phyloP scores from a whole-genome alignment of 2,113 vertebrate species.

The Corythoichthys haematopterus region DNA sequence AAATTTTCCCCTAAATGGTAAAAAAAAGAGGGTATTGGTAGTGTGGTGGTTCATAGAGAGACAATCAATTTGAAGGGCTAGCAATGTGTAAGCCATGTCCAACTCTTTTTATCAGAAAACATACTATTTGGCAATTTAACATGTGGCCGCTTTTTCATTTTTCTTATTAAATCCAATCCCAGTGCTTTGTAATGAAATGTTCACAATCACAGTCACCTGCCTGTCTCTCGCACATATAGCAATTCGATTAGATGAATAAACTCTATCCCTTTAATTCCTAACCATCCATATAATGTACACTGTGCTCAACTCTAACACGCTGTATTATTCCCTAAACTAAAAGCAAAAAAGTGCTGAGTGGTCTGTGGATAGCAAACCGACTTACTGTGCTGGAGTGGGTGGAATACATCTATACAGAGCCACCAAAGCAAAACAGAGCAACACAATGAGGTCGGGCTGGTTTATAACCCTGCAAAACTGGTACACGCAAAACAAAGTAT shows the following conservation, averaged over 20 bases:
- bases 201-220: not conserved
- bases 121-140: not conserved
- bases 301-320: conserved; percentile 19
- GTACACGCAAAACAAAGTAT: not conserved
- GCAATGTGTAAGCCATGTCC: not conserved
- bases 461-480: not conserved
- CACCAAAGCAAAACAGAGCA: conserved; percentile 2
- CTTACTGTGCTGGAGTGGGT: conserved; percentile 6
- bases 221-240: not conserved
- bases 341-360: conserved; percentile 26
- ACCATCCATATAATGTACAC: conserved; percentile 10
- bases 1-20: no score
- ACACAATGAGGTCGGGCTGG: not conserved
- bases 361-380: conserved; percentile 9
- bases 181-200: not conserved
- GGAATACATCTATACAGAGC: not conserved
- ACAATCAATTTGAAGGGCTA: no score
- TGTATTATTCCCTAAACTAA: conserved; percentile 25
- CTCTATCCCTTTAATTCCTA: conserved; percentile 15
- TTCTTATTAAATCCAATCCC: not conserved
- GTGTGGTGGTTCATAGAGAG: no score
- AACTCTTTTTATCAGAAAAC: not conserved
- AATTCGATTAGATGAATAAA: not conserved
- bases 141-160: no score
- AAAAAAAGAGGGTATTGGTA: no score